Percentiles rank a stretch among this genome's conserved stretches.
Conservation (phyloP, 2,797 vertebrate species). For the Propithecus perrieri region DNA sequence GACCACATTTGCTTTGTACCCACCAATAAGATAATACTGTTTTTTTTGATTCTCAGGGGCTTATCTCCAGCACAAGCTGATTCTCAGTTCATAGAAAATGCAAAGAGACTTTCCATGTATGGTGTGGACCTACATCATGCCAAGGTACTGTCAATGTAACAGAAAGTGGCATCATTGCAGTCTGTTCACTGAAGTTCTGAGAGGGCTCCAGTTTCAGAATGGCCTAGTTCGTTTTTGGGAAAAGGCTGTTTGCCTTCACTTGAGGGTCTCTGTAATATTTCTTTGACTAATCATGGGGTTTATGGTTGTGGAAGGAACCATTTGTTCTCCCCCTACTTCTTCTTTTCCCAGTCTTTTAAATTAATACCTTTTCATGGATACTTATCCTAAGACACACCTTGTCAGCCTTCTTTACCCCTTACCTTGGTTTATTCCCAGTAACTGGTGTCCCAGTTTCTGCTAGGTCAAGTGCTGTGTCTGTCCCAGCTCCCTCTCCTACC, state of each 20-base stretch:
- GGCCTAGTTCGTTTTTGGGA: not conserved
- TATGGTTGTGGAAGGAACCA: not conserved
- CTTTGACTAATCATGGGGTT: not conserved
- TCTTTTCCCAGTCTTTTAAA: not conserved
- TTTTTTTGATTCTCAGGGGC: conserved; percentile 88
- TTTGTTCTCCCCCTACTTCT: not conserved
- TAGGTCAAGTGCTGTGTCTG: not conserved
- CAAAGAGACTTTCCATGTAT: conserved; percentile 99
- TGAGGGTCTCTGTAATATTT: not conserved
- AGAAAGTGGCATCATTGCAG: not conserved
- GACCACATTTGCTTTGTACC: conserved; percentile 21
- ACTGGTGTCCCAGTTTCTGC: not conserved
- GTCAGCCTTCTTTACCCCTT: not conserved
- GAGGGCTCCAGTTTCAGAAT: not conserved
- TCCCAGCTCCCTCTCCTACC: not conserved
- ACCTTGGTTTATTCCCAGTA: not conserved
- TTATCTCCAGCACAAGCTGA: conserved; percentile 97
- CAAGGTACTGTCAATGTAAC: conserved; percentile 89
- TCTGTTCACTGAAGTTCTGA: not conserved
- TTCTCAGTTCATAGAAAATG: conserved; percentile 96
- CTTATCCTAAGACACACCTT: not conserved
- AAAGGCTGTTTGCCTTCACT: not conserved
- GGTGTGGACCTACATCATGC: conserved; percentile 98
- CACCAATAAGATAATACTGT: conserved; percentile 60
- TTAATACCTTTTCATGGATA: not conserved